Conservation (phyloP, 2,797 vertebrate species). For the Girardinus metallicus region DNA sequence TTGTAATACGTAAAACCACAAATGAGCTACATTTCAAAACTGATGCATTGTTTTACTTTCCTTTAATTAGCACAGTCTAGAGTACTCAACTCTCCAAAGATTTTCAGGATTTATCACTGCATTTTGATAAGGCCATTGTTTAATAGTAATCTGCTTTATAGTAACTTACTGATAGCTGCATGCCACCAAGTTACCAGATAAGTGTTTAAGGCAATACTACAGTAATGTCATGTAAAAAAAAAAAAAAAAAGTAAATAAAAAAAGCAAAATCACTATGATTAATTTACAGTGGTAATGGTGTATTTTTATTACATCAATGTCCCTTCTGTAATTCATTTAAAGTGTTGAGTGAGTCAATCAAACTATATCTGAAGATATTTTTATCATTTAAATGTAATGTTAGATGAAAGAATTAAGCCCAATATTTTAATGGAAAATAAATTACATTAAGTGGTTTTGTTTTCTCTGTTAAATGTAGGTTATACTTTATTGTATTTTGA, state of each 20-base stretch:
- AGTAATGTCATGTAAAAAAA: not conserved
- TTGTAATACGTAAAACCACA: conserved; percentile 6
- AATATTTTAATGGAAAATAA: too few species aligned
- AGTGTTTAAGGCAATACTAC: not conserved
- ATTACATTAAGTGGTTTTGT: not conserved
- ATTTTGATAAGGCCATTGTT: not conserved
- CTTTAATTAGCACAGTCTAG: not conserved
- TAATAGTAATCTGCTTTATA: not conserved
- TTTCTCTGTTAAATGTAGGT: not conserved
- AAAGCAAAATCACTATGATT: not conserved
- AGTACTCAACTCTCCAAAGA: not conserved
- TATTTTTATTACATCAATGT: not conserved
- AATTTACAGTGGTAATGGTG: not conserved
- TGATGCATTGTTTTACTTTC: not conserved
- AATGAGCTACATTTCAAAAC: not conserved
- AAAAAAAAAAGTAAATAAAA: not conserved
- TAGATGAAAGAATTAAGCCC: too few species aligned
- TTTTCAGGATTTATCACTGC: not conserved
- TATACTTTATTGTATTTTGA: not conserved
- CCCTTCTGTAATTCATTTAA: not conserved
- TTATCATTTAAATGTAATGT: too few species aligned
- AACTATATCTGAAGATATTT: too few species aligned
- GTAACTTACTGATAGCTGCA: not conserved
- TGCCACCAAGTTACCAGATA: not conserved
- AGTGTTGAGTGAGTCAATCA: not conserved